These are phyloP conservation scores for Mus caroli DNA, from an alignment of 2,797 vertebrate species.

Conservation along the genomic window DNA sequence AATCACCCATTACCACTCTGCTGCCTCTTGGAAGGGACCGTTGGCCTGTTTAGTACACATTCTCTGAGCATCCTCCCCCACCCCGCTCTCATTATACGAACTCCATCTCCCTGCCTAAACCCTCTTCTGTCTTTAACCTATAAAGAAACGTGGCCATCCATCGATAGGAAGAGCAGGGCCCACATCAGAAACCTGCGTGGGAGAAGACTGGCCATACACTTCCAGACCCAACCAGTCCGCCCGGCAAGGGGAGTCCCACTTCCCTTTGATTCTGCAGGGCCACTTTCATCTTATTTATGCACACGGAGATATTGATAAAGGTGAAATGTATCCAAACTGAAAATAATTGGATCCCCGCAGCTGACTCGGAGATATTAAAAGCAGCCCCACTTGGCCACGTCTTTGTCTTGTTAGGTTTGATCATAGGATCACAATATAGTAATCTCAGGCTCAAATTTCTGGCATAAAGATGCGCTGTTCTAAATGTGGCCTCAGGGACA, in stretches of 20 bases:
- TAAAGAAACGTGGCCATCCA: constrained; percentile 52
- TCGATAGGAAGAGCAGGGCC: constrained; percentile 7
- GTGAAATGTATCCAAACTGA: constrained; percentile 72
- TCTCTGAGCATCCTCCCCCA: background rate
- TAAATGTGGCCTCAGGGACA: constrained; percentile 79
- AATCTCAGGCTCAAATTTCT: constrained; percentile 78
- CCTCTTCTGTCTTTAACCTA: constrained; percentile 50
- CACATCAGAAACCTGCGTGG: constrained; percentile 34
- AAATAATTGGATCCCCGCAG: constrained; percentile 62
- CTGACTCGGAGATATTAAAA: constrained; percentile 46
- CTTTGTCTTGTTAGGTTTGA: constrained; percentile 81
- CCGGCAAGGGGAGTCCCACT: background rate
- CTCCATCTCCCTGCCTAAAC: constrained; percentile 19
- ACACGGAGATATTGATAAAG: constrained; percentile 71
- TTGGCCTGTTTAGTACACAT: constrained; percentile 70
- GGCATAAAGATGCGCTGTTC: constrained; percentile 74
- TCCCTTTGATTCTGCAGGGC: constrained; percentile 54
- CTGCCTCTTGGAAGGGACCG: constrained; percentile 74
- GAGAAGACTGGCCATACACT: constrained; percentile 12
- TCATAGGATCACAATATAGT: constrained; percentile 73
- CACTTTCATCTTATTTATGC: constrained; percentile 81
- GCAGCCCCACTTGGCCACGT: constrained; percentile 60
- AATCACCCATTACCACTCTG: constrained; percentile 73
- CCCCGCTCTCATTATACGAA: constrained; percentile 15
- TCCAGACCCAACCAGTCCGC: background rate